Conservation (phyloP, 1,140 invertebrate species). For the Andrena cerasifolii region DNA sequence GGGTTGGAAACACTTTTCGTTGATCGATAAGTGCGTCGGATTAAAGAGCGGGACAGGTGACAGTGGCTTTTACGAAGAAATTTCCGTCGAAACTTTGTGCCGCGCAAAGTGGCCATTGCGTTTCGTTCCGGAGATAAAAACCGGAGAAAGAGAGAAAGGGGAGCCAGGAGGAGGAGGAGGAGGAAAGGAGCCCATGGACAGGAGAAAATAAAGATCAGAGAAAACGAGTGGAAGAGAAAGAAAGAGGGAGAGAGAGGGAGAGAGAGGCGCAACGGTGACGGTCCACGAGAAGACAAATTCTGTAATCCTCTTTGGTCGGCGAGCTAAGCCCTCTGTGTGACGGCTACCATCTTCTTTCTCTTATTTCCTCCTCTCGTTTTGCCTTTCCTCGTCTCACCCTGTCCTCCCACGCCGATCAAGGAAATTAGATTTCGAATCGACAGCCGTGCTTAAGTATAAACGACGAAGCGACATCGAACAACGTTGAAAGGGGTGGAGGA, state of each 20-base stretch:
- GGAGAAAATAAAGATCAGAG: conserved; percentile 37
- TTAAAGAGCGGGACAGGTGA: conserved; percentile 68
- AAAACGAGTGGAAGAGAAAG: conserved; percentile 6
- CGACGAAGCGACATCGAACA: conserved; percentile 58
- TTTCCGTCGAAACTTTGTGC: conserved; percentile 70
- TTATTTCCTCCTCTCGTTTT: conserved; percentile 65
- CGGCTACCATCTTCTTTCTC: conserved; percentile 74
- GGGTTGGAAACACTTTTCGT: conserved; percentile 47
- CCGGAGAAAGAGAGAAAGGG: conserved; percentile 28
- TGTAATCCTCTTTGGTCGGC: conserved; percentile 82
- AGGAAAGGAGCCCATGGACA: neutral
- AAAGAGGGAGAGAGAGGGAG: neutral
- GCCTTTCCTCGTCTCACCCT: conserved; percentile 53
- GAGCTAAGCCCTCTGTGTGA: conserved; percentile 79
- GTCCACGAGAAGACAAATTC: conserved; percentile 77
- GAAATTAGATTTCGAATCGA: conserved; percentile 74
- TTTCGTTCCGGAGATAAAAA: conserved; percentile 71
- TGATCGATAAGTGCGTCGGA: conserved; percentile 66
- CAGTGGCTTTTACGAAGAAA: conserved; percentile 70
- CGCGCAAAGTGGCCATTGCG: conserved; percentile 70
- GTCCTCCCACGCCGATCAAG: conserved; percentile 69
- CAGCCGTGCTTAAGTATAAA: conserved; percentile 68
- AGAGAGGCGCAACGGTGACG: conserved; percentile 64
- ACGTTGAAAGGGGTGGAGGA: conserved; percentile 7
- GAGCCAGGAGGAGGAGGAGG: neutral